These are phyloP conservation scores for Rhorus exstirpatorius DNA, from an alignment of 2,888 invertebrate species.

Conservation along the genomic window DNA sequence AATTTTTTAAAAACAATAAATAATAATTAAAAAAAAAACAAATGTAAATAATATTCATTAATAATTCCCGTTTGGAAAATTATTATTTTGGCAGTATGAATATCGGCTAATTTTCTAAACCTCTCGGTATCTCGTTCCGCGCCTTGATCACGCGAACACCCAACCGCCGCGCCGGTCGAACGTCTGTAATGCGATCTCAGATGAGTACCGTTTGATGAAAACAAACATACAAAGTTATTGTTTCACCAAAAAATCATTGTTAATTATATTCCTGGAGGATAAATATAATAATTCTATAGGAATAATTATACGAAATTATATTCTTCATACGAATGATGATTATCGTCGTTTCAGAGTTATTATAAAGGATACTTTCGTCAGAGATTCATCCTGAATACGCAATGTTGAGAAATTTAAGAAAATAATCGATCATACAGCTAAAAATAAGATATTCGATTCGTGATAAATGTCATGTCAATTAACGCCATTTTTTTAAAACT, in stretches of 20 bases:
- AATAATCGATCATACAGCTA: background rate
- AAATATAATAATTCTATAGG: constrained; percentile 9
- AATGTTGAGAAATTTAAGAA: background rate
- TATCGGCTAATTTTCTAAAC: no score
- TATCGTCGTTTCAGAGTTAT: background rate
- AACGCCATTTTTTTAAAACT: background rate
- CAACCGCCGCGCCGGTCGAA: no score
- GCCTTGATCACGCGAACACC: no score
- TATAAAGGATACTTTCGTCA: background rate
- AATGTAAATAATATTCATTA: no score
- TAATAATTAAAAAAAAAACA: no score
- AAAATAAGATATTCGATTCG: background rate
- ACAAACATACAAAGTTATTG: constrained; percentile 7
- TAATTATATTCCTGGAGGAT: background rate
- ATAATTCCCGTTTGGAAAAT: no score
- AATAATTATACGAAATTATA: constrained; percentile 13
- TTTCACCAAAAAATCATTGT: constrained; percentile 11
- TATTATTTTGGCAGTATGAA: no score
- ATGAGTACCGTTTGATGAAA: no score
- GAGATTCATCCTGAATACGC: background rate
- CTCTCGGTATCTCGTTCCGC: no score
- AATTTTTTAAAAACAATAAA: no score
- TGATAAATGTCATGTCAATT: constrained; percentile 11
- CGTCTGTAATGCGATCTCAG: no score
- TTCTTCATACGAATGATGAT: background rate